Conservation (phyloP, 92 coral and sea anemone genomes). For the Actinernus sp. region DNA sequence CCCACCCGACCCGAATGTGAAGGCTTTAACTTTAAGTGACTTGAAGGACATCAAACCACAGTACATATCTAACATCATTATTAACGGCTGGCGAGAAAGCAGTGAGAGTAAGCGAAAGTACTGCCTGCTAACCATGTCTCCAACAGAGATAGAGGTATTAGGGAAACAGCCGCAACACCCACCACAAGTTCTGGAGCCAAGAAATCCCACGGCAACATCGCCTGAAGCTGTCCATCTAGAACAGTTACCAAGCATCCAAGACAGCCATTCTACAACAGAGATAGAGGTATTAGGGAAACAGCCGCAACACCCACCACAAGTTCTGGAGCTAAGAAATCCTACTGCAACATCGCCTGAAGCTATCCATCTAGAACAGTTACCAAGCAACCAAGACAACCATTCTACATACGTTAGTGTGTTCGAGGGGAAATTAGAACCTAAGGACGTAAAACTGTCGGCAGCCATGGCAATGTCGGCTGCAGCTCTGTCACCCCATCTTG, state of each 20-base stretch:
- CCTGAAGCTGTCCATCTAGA: neutral
- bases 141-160: conserved; percentile 23
- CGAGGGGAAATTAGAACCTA: conserved; percentile 56
- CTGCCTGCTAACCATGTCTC: conserved; percentile 33
- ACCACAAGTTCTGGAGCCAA: no score
- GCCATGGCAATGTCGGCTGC: conserved; percentile 85
- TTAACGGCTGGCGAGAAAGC: conserved; percentile 52
- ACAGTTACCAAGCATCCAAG: neutral
- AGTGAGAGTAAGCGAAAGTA: conserved; percentile 4
- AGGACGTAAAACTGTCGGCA: conserved; percentile 61
- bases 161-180: conserved; percentile 44
- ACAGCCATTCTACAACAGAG: neutral
- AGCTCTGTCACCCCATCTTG: conserved; percentile 67
- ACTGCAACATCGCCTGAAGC: no score
- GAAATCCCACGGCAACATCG: no score
- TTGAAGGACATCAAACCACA: conserved; percentile 60
- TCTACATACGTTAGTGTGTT: conserved; percentile 17
- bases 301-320: no score
- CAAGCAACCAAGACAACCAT: neutral
- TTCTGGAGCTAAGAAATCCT: no score
- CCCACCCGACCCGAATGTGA: conserved; percentile 4
- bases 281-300: no score
- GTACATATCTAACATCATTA: conserved; percentile 68
- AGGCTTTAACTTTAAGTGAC: conserved; percentile 53
- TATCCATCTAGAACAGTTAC: neutral